Percentiles rank a stretch among this genome's conserved stretches.
These are phyloP conservation scores for Drosophila ogumai DNA, from an alignment of 1,140 invertebrate genomes.

Conservation along the genomic window DNA sequence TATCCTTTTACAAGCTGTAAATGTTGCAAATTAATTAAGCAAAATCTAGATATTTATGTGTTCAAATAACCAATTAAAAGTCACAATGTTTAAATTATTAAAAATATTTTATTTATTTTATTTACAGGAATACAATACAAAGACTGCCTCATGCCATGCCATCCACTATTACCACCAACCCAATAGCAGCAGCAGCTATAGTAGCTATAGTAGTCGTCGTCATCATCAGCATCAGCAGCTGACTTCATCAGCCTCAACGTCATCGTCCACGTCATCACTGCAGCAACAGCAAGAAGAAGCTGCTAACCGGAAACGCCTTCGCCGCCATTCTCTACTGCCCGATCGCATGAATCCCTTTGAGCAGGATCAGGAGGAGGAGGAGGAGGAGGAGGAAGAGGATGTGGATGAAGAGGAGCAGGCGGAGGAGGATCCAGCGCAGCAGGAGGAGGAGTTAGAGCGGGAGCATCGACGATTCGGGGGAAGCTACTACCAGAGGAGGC, in stretches of 20 bases:
- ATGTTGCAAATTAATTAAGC: no score
- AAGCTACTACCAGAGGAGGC: slow-evolving; percentile 31
- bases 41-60: no score
- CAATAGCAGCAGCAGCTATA: slow-evolving; percentile 42
- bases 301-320: not conserved
- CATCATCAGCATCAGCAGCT: slow-evolving; percentile 43
- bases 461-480: slow-evolving; percentile 10
- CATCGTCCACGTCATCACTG: slow-evolving; percentile 44
- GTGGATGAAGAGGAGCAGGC: not conserved
- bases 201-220: slow-evolving; percentile 28
- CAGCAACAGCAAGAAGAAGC: slow-evolving; percentile 16
- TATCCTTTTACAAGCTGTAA: not conserved
- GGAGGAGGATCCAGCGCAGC: not conserved
- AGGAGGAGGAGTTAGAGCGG: slow-evolving; percentile 14
- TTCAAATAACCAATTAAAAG: no score
- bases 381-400: not conserved
- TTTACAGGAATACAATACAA: slow-evolving; percentile 80
- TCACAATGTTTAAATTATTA: no score
- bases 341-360: slow-evolving; percentile 40
- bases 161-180: slow-evolving; percentile 79
- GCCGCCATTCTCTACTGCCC: slow-evolving; percentile 2
- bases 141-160: slow-evolving; percentile 84
- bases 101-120: not conserved
- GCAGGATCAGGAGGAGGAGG: slow-evolving; percentile 5
- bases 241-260: slow-evolving; percentile 34